Evolutionary conservation across 1,140 invertebrate species (phyloP), one percentile per base, ranked within the genome.

Genomic region (Temnothorax nylanderi): DNA sequence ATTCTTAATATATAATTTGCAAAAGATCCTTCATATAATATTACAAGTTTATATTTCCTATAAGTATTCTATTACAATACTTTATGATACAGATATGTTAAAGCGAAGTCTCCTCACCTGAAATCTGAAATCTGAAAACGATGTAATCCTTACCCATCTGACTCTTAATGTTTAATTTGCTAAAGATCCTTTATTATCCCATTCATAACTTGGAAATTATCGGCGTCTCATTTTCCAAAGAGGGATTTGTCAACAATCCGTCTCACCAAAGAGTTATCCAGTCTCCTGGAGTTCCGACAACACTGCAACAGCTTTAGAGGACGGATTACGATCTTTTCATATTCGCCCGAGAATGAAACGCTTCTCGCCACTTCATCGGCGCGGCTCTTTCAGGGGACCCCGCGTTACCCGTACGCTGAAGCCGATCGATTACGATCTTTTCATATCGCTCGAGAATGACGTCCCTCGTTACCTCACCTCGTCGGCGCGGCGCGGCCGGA

Each of bases 371-470:
- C 41, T 69, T 69, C n/a, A 69, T 69, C 65, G 41, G 2, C 41
- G 65, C 41, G 65, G 65, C 13, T 69, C 41, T 69, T 69, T 69
- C 65, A 49, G 10, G 13, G 3, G 21, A 3, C 11, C 41, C 18
- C 26, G 58, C 34, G 62, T 26, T 26, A 26, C 26, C 0, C 34
- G 32, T n/a, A 3, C 13, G 65, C 21, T 32, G 21, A 49, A 8
- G 41, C 64, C 37, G 60, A 77, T 86, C 54, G 41, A 86, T 78
- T 62, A 71, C 34, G 16, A 71, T 60, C 49, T 71, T 82, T 72
- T 60, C 49, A 44, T 58, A 44, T 82, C 47, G 34, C 18, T 18
- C 16, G 49, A 26, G 54, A 58, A 51, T 72, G 54, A 72, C 44
- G 21, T 69, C 26, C 16, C 41, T 47, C 67, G 26, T 51, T 72